A percentile compares a stretch with the other conserved stretches of the same genome.
These are phyloP conservation scores for Takifugu ocellatus DNA, from an alignment of 2,797 vertebrate genomes.

Conservation along the genomic window DNA sequence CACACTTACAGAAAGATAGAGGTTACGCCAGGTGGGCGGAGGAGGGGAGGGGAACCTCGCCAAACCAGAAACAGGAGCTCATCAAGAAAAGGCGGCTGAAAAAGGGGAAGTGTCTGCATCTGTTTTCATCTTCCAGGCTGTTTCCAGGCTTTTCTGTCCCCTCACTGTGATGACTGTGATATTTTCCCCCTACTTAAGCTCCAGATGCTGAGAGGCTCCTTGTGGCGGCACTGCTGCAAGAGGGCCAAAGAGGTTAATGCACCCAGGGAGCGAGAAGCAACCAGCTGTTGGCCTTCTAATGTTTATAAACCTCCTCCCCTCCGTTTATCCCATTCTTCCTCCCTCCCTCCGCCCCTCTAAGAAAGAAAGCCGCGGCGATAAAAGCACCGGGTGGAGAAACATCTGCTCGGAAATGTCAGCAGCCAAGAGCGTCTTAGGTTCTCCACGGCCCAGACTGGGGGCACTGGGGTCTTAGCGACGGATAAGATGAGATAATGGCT, in stretches of 20 bases:
- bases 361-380: slow-evolving; percentile 57
- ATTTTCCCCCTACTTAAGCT: slow-evolving; percentile 82
- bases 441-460: slow-evolving; percentile 55
- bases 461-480: slow-evolving; percentile 63
- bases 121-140: slow-evolving; percentile 77
- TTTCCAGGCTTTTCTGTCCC: slow-evolving; percentile 73
- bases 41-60: too few relatives aligned
- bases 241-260: slow-evolving; percentile 93
- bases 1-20: not conserved
- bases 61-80: slow-evolving; percentile 5
- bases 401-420: slow-evolving; percentile 69
- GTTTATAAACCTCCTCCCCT: slow-evolving; percentile 79
- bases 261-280: slow-evolving; percentile 90
- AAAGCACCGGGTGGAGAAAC: slow-evolving; percentile 65
- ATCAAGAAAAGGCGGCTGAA: slow-evolving; percentile 1
- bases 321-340: slow-evolving; percentile 44
- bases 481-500: slow-evolving; percentile 75
- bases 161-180: slow-evolving; percentile 76
- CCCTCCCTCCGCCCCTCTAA: slow-evolving; percentile 43
- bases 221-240: slow-evolving; percentile 83
- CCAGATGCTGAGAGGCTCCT: slow-evolving; percentile 91
- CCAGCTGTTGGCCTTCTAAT: slow-evolving; percentile 95
- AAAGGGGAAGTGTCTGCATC: slow-evolving; percentile 11
- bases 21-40: too few relatives aligned
- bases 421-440: slow-evolving; percentile 71